A percentile compares a stretch with the other conserved stretches of the same genome.
Conservation (phyloP, 2,888 invertebrate genomes). For the Hyalella azteca region DNA sequence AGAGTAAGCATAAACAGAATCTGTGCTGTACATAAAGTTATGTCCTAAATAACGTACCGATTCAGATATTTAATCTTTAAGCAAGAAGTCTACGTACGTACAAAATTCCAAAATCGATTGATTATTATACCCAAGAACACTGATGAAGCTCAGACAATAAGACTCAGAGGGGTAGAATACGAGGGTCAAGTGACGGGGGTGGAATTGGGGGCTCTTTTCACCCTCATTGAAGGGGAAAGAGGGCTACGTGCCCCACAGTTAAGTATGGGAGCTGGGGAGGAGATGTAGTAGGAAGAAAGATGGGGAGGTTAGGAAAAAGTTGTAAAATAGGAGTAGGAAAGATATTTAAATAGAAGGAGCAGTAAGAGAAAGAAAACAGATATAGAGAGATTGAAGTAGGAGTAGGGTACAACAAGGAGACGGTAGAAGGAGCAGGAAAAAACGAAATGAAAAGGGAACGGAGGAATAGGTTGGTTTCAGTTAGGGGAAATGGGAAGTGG, state of each 20-base stretch:
- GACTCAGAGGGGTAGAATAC: background rate
- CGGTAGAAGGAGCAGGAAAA: background rate
- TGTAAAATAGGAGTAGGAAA: background rate
- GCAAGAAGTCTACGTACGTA: constrained; percentile 24
- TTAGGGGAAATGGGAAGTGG: too few species aligned
- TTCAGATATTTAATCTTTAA: constrained; percentile 20
- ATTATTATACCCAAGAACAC: constrained; percentile 23
- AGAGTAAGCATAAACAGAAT: constrained; percentile 11
- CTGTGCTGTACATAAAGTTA: background rate
- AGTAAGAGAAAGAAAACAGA: background rate
- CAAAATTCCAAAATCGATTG: constrained; percentile 26
- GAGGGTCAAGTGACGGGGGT: too few species aligned
- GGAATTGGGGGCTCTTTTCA: too few species aligned
- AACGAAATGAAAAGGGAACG: background rate
- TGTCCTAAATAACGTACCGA: background rate
- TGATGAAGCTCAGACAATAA: constrained; percentile 27
- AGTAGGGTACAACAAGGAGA: background rate
- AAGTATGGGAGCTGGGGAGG: too few species aligned
- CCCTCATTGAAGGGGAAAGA: too few species aligned
- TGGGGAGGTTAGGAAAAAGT: background rate
- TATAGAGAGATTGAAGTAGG: background rate
- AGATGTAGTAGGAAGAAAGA: too few species aligned
- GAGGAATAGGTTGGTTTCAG: too few species aligned
- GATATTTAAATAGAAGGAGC: background rate
- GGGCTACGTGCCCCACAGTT: too few species aligned